These are phyloP conservation scores for Pseudoips prasinana DNA, from an alignment of 2,888 invertebrate species.

Conservation along the genomic window DNA sequence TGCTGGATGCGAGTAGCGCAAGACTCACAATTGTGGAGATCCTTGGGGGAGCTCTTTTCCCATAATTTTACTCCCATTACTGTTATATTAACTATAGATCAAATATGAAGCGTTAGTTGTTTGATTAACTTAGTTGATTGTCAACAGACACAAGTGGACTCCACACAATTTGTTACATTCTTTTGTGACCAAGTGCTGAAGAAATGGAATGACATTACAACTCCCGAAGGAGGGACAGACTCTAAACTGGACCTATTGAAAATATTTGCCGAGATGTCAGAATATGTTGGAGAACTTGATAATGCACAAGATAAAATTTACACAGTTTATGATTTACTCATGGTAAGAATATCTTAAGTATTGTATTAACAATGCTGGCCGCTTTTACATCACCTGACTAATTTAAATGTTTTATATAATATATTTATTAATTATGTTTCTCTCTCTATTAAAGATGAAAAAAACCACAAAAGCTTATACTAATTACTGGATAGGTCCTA, in stretches of 20 bases:
- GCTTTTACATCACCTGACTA: not conserved
- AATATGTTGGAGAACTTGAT: slow-evolving; percentile 89
- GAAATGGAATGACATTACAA: slow-evolving; percentile 85
- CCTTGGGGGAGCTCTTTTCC: too few species aligned
- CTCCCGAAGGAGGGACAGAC: slow-evolving; percentile 81
- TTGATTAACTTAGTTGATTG: too few species aligned
- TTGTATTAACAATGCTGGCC: not conserved
- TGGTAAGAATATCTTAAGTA: slow-evolving; percentile 81
- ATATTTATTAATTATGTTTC: too few species aligned
- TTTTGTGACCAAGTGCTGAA: slow-evolving; percentile 93
- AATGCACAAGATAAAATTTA: slow-evolving; percentile 88
- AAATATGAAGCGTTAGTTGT: too few species aligned
- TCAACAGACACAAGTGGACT: slow-evolving; percentile 90
- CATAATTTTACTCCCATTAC: too few species aligned
- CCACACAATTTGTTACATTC: slow-evolving; percentile 91
- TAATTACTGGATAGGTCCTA: too few species aligned
- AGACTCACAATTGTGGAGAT: too few species aligned
- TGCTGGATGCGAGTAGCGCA: too few species aligned
- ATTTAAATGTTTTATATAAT: too few species aligned
- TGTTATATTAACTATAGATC: too few species aligned
- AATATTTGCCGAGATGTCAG: slow-evolving; percentile 92
- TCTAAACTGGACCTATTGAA: slow-evolving; percentile 91
- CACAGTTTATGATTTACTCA: slow-evolving; percentile 88
- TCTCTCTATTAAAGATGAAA: too few species aligned
- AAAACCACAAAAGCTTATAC: too few species aligned